phyloP scores from a whole-genome alignment of 2,113 vertebrate species.

The Clinocottus analis region DNA sequence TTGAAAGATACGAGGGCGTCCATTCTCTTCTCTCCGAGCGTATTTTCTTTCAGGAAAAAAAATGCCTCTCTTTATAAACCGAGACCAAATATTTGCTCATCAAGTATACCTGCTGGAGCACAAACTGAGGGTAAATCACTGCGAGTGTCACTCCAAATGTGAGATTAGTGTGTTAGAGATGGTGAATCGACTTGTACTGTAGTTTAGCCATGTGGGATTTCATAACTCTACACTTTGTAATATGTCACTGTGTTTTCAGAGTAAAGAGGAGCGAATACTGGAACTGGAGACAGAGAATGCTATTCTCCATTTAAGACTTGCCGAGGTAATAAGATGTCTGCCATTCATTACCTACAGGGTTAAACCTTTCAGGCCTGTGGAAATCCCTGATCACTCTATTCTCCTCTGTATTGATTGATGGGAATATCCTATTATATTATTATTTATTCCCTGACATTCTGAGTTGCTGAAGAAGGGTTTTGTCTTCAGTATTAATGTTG shows the following conservation, averaged over 20 bases:
- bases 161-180: background rate
- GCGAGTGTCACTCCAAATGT: background rate
- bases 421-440: too few relatives aligned
- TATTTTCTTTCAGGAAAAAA: background rate
- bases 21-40: background rate
- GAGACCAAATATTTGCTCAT: constrained; percentile 81
- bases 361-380: background rate
- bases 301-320: constrained; percentile 86
- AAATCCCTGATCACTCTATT: background rate
- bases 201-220: background rate
- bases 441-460: background rate
- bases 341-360: constrained; percentile 3
- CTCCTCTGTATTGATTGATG: background rate
- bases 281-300: constrained; percentile 90
- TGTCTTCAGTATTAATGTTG: background rate
- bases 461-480: background rate
- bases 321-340: constrained; percentile 74
- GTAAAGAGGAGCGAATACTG: constrained; percentile 88
- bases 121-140: constrained; percentile 77
- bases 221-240: background rate
- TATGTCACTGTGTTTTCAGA: constrained; percentile 63
- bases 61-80: constrained; percentile 81
- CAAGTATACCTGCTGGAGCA: constrained; percentile 81
- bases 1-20: constrained; percentile 1
- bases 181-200: background rate